Percentiles rank a stretch among this genome's conserved stretches.
phyloP scores from a whole-genome alignment of 2,113 vertebrate genomes.

The Misgurnus anguillicaudatus region DNA sequence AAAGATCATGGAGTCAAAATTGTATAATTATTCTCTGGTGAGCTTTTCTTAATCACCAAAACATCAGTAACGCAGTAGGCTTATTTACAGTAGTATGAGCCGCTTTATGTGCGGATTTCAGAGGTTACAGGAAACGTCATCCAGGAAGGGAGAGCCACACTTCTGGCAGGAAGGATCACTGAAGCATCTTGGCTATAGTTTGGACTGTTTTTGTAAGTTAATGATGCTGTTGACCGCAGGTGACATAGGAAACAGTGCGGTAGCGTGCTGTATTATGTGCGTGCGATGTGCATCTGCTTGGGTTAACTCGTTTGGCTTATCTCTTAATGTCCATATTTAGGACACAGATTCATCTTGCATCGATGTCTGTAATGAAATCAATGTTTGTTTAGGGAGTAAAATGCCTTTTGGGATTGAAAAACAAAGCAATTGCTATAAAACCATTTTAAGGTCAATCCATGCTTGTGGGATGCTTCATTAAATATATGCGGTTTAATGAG shows the following conservation, averaged over 20 bases:
- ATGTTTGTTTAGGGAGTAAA: constrained; percentile 3
- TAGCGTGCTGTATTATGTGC: not conserved
- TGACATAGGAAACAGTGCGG: constrained; percentile 12
- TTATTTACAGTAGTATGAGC: no score
- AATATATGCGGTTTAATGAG: constrained; percentile 27
- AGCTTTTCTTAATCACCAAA: not conserved
- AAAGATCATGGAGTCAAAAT: not conserved
- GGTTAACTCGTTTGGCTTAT: constrained; percentile 18
- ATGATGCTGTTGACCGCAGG: not conserved
- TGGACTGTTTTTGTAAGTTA: constrained; percentile 12
- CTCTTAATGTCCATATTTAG: not conserved
- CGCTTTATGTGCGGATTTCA: no score
- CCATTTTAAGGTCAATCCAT: constrained; percentile 7
- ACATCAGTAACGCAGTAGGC: not conserved
- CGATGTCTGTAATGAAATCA: constrained; percentile 19
- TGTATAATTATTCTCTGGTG: no score
- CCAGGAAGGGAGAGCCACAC: constrained; percentile 14
- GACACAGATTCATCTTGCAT: not conserved
- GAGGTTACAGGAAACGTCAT: not conserved
- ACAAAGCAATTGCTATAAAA: not conserved
- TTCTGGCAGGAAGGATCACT: not conserved
- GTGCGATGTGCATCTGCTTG: not conserved
- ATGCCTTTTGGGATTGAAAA: constrained; percentile 6
- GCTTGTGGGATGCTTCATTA: not conserved
- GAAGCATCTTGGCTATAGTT: not conserved